These are phyloP conservation scores for Styela clava DNA, from an alignment of 23 tunicate species.

Conservation along the genomic window DNA sequence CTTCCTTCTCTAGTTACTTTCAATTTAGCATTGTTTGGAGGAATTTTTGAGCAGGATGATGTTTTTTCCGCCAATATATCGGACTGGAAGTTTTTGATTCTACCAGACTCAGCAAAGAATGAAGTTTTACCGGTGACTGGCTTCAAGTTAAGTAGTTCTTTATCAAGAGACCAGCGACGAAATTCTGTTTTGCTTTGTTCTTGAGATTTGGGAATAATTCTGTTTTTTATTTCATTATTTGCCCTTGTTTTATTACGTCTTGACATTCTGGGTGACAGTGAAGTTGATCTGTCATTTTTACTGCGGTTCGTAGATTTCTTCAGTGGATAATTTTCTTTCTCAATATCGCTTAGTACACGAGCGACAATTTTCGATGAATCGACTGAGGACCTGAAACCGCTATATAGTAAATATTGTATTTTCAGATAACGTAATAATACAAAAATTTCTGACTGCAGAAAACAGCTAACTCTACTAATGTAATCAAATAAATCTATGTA, in stretches of 20 bases:
- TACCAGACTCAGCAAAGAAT: not conserved
- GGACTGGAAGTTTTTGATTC: not conserved
- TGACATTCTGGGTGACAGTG: conserved; percentile 1
- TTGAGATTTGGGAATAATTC: not conserved
- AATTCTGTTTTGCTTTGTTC: not conserved
- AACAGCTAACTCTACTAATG: no score
- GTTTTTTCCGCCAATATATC: not conserved
- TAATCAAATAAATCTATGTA: no score
- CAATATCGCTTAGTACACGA: conserved; percentile 13
- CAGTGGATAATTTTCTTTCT: conserved; percentile 11
- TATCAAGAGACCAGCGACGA: conserved; percentile 24
- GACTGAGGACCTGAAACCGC: not conserved
- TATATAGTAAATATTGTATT: no score
- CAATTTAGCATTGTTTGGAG: not conserved
- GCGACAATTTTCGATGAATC: conserved; percentile 8
- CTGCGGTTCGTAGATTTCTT: not conserved
- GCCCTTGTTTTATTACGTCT: not conserved
- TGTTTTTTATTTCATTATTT: not conserved
- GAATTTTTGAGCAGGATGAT: not conserved
- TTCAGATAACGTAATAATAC: no score
- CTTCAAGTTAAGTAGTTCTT: conserved; percentile 5
- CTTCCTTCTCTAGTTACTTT: not conserved
- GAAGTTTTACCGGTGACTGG: conserved; percentile 25
- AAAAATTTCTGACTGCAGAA: no score
- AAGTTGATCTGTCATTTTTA: conserved; percentile 1